A percentile compares a stretch with the other conserved stretches of the same genome.
phyloP scores from a whole-genome alignment of 2,888 invertebrate species.

The Drosophila anomalata region DNA sequence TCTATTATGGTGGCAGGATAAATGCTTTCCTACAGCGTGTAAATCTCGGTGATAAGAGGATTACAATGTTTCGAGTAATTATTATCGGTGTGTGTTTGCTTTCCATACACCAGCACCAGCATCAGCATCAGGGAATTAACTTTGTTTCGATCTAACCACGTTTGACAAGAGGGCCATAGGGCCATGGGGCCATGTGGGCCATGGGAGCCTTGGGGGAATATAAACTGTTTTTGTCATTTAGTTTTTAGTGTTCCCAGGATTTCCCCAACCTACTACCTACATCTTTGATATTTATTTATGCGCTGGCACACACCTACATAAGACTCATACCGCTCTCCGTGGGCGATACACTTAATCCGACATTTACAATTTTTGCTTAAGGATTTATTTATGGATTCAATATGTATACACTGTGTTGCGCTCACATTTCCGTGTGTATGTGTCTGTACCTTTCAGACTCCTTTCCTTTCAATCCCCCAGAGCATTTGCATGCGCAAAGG shows the following conservation, averaged over 20 bases:
- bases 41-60: constrained; percentile 74
- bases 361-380: constrained; percentile 80
- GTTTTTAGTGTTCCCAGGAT: constrained; percentile 56
- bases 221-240: constrained; percentile 64
- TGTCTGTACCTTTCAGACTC: constrained; percentile 55
- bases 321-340: constrained; percentile 7
- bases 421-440: constrained; percentile 48
- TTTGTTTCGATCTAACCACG: constrained; percentile 76
- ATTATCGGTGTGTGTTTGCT: constrained; percentile 55
- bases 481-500: constrained; percentile 56
- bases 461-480: constrained; percentile 42
- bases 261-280: neutral
- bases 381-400: constrained; percentile 79
- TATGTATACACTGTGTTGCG: constrained; percentile 62
- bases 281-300: constrained; percentile 39
- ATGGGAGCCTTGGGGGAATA: neutral
- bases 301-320: constrained; percentile 19
- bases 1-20: constrained; percentile 44
- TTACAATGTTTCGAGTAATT: constrained; percentile 79
- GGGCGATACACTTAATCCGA: constrained; percentile 75
- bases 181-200: neutral
- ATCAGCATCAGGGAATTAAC: constrained; percentile 69
- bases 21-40: constrained; percentile 65
- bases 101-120: constrained; percentile 27
- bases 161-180: constrained; percentile 39